Evolutionary conservation across 2,888 invertebrate genomes (phyloP).

Genomic region (Sturmia bella): DNA sequence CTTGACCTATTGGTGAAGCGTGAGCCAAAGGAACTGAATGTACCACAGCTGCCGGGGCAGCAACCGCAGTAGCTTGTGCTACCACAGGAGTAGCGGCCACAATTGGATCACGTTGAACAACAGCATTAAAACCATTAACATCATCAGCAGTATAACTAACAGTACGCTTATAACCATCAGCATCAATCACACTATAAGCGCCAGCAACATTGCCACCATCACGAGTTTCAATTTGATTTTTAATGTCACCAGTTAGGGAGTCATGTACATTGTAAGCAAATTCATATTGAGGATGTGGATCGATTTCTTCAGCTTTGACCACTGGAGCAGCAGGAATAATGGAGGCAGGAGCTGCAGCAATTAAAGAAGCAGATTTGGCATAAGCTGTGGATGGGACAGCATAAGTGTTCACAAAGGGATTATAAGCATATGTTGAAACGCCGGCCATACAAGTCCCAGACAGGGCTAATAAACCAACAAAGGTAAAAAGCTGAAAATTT

Average conservation of each 20-base stretch:
- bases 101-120: constrained; percentile 83
- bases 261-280: constrained; percentile 83
- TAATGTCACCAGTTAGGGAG: constrained; percentile 83
- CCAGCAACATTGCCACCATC: constrained; percentile 83
- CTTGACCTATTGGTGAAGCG: constrained; percentile 24
- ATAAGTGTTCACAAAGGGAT: constrained; percentile 71
- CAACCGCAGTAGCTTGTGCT: constrained; percentile 11
- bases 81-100: constrained; percentile 59
- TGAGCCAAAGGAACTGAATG: constrained; percentile 17
- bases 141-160: constrained; percentile 84
- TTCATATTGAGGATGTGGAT: constrained; percentile 80
- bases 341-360: constrained; percentile 45
- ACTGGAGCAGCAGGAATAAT: constrained; percentile 45
- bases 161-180: constrained; percentile 83
- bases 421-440: constrained; percentile 76
- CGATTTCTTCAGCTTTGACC: constrained; percentile 73
- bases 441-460: constrained; percentile 74
- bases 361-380: constrained; percentile 19
- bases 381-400: constrained; percentile 41
- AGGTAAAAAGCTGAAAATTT: constrained; percentile 73
- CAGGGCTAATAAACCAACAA: constrained; percentile 75
- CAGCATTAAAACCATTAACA: constrained; percentile 84
- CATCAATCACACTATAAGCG: constrained; percentile 83
- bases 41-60: constrained; percentile 71
- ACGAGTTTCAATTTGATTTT: constrained; percentile 83